Percentiles rank a stretch among this genome's conserved stretches.
phyloP scores from a whole-genome alignment of 2,797 vertebrate genomes.

The Artibeus jamaicensis region DNA sequence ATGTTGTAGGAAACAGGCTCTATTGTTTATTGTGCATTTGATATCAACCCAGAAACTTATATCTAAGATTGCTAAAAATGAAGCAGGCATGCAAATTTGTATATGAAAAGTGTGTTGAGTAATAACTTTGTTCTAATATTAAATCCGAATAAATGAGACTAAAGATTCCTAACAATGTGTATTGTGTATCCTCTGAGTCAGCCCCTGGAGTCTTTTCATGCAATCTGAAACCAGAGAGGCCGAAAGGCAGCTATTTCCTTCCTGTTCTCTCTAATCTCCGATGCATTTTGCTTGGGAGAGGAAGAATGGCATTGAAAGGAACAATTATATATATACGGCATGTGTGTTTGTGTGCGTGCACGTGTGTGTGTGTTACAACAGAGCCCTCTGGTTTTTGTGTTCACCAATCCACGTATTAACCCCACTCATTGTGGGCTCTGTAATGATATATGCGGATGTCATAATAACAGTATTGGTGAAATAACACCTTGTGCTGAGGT shows the following conservation, averaged over 20 bases:
- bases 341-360: neutral
- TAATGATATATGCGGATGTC: neutral
- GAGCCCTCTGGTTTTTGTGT: neutral
- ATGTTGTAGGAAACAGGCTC: neutral
- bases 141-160: slow-evolving; percentile 39
- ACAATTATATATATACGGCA: neutral
- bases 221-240: slow-evolving; percentile 8
- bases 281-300: slow-evolving; percentile 34
- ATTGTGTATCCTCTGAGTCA: slow-evolving; percentile 20
- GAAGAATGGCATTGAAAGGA: slow-evolving; percentile 28
- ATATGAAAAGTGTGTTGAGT: neutral
- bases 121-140: slow-evolving; percentile 13
- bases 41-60: neutral
- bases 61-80: neutral
- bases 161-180: neutral
- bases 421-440: neutral
- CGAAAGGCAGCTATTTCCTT: slow-evolving; percentile 34
- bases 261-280: slow-evolving; percentile 17
- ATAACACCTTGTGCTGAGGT: neutral
- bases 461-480: neutral
- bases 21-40: neutral
- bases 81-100: slow-evolving; percentile 8
- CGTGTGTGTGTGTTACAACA: neutral
- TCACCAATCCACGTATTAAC: neutral
- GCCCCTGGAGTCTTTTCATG: neutral